Conservation (phyloP, 2,888 invertebrate genomes). For the Chirona hameri region DNA sequence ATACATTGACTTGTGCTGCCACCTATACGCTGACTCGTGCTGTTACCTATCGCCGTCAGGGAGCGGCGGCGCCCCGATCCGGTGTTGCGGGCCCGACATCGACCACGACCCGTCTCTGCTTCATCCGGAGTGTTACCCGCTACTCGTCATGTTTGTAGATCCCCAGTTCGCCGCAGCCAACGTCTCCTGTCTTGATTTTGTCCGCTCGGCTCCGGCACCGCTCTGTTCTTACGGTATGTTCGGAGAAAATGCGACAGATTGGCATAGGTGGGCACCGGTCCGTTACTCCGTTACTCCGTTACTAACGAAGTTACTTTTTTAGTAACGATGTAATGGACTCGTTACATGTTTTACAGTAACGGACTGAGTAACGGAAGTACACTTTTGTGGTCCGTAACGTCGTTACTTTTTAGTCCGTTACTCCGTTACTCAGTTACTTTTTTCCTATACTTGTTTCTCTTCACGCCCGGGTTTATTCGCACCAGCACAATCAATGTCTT, state of each 20-base stretch:
- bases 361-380: too few relatives aligned
- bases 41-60: slow-evolving; percentile 47
- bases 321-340: too few relatives aligned
- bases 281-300: too few relatives aligned
- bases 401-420: too few relatives aligned
- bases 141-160: slow-evolving; percentile 58
- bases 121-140: slow-evolving; percentile 66
- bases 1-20: background rate
- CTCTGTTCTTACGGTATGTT: slow-evolving; percentile 60
- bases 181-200: slow-evolving; percentile 67
- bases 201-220: slow-evolving; percentile 64
- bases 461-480: too few relatives aligned
- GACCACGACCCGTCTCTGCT: slow-evolving; percentile 37
- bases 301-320: too few relatives aligned
- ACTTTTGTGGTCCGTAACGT: too few relatives aligned
- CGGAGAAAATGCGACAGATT: background rate
- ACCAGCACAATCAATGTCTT: too few relatives aligned
- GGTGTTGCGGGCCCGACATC: slow-evolving; percentile 58
- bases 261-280: too few relatives aligned
- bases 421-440: too few relatives aligned
- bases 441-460: too few relatives aligned
- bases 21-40: background rate
- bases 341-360: too few relatives aligned
- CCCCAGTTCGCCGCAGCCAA: slow-evolving; percentile 54
- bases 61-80: slow-evolving; percentile 63